Evolutionary conservation across 2,113 vertebrate species (phyloP).

Genomic region (Cheirogaleus medius): DNA sequence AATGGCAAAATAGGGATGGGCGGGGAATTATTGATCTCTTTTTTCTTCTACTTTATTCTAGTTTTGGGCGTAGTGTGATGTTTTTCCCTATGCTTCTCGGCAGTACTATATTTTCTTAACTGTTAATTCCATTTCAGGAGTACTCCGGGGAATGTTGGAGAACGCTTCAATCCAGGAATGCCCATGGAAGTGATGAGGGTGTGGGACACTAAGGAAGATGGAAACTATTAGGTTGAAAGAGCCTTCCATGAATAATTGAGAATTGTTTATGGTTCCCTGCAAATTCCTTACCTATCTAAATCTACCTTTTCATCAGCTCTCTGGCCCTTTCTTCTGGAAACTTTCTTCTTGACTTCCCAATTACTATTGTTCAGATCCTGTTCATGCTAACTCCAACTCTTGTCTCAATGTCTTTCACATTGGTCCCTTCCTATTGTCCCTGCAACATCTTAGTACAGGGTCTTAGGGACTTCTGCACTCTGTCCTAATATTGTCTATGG

Average conservation of each 20-base stretch:
- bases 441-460: neutral
- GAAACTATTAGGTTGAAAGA: neutral
- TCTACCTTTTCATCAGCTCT: neutral
- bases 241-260: neutral
- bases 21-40: neutral
- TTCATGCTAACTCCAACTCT: neutral
- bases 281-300: neutral
- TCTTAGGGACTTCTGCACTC: neutral
- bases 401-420: neutral
- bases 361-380: neutral
- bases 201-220: neutral
- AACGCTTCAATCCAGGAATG: neutral
- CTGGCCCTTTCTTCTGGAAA: neutral
- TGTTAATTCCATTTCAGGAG: slow-evolving; percentile 28
- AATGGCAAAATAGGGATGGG: neutral
- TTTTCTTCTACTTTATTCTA: neutral
- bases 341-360: neutral
- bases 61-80: neutral
- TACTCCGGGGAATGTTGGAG: neutral
- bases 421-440: neutral
- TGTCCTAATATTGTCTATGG: neutral
- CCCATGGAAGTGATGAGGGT: neutral
- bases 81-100: slow-evolving; percentile 5
- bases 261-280: neutral
- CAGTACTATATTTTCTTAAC: slow-evolving; percentile 26